Evolutionary conservation across 2,797 vertebrate genomes (phyloP).

Genomic region (Microcaecilia unicolor): DNA sequence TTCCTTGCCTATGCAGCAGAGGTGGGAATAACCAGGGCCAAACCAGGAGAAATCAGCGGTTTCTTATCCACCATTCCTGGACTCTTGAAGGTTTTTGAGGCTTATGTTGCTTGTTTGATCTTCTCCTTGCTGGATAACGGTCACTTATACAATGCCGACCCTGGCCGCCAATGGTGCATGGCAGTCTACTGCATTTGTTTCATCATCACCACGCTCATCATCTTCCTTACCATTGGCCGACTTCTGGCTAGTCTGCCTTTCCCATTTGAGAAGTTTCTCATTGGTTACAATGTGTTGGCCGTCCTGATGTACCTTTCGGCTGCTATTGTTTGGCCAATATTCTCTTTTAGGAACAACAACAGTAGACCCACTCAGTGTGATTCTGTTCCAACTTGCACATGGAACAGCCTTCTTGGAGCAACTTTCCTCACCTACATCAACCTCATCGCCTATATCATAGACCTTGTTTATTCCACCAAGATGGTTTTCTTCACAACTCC

Average conservation of each 20-base stretch:
- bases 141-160: fast-evolving
- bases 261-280: constrained; percentile 58
- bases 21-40: constrained; percentile 64
- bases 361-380: fast-evolving
- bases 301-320: constrained; percentile 71
- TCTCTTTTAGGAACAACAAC: constrained; percentile 34
- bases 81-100: constrained; percentile 77
- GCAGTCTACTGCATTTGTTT: constrained; percentile 74
- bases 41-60: constrained; percentile 64
- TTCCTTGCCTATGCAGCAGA: constrained; percentile 62
- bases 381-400: fast-evolving
- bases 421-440: constrained; percentile 70
- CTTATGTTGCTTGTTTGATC: constrained; percentile 74
- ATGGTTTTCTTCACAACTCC: constrained; percentile 53
- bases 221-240: constrained; percentile 62
- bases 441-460: constrained; percentile 66
- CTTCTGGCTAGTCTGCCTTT: constrained; percentile 52
- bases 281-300: constrained; percentile 58
- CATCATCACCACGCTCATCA: constrained; percentile 60
- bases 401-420: constrained; percentile 52
- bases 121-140: constrained; percentile 14
- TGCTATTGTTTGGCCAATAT: constrained; percentile 69
- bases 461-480: constrained; percentile 63
- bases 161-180: constrained; percentile 65
- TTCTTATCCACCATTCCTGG: constrained; percentile 73